Evolutionary conservation across 2,888 invertebrate genomes (phyloP).

Genomic region (Spilarctia lutea): DNA sequence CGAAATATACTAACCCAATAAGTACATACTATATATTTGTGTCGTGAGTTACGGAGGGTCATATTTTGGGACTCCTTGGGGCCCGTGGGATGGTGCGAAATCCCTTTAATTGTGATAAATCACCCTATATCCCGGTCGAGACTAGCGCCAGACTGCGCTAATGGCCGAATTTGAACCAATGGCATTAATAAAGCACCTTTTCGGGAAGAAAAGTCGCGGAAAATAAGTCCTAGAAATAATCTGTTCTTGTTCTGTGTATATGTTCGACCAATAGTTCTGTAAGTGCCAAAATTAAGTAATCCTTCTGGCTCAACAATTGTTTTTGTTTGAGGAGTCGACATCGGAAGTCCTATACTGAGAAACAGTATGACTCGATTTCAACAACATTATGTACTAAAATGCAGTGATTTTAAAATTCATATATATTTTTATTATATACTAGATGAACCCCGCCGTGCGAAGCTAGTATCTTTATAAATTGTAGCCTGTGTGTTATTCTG

Average conservation of each 20-base stretch:
- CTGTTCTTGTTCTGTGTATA: slow-evolving; percentile 33
- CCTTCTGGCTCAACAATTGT: background rate
- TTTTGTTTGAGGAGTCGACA: background rate
- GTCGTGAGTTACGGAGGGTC: slow-evolving; percentile 35
- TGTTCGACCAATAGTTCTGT: slow-evolving; percentile 4
- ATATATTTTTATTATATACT: too few relatives aligned
- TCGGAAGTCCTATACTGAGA: background rate
- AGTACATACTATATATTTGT: slow-evolving; percentile 3
- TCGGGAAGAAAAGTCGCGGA: slow-evolving; percentile 56
- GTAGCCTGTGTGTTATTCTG: too few relatives aligned
- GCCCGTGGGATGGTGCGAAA: slow-evolving; percentile 51
- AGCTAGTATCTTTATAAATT: too few relatives aligned
- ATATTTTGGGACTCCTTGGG: slow-evolving; percentile 41
- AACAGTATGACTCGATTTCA: background rate
- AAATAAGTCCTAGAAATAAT: slow-evolving; percentile 29
- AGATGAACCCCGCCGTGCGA: too few relatives aligned
- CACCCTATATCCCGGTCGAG: slow-evolving; percentile 69
- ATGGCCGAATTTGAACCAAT: slow-evolving; percentile 72
- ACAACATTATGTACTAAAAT: background rate
- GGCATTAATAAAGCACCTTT: slow-evolving; percentile 71
- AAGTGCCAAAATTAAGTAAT: background rate
- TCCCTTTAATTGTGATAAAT: slow-evolving; percentile 83
- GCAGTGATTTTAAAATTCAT: too few relatives aligned
- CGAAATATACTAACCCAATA: slow-evolving; percentile 14
- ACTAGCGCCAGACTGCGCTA: slow-evolving; percentile 77